These are phyloP conservation scores for Athene noctua DNA, from an alignment of 2,113 vertebrate genomes.

Conservation along the genomic window DNA sequence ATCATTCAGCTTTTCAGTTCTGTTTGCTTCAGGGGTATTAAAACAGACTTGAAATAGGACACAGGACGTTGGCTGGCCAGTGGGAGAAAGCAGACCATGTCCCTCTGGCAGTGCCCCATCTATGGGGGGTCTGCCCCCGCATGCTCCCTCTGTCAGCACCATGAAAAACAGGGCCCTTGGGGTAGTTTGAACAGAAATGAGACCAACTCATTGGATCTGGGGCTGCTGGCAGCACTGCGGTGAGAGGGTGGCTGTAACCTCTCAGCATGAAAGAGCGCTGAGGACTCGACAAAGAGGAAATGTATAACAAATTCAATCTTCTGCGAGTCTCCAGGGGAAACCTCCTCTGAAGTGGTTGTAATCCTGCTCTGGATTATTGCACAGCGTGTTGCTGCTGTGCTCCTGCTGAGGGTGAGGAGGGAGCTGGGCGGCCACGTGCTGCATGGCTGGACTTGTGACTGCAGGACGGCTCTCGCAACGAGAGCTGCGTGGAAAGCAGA, in stretches of 20 bases:
- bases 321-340: not conserved
- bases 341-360: not conserved
- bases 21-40: not conserved
- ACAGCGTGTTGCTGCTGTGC: accelerated
- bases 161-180: not conserved
- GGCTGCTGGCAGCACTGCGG: accelerated
- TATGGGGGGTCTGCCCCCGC: accelerated
- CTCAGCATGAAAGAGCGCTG: accelerated
- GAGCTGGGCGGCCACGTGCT: accelerated
- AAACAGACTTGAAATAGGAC: not conserved
- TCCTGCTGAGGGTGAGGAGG: not conserved
- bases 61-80: not conserved
- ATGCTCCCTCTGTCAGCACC: not conserved
- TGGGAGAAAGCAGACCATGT: not conserved
- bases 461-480: accelerated
- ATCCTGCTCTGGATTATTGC: not conserved
- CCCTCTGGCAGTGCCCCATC: not conserved
- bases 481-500: not conserved
- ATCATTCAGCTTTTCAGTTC: not conserved
- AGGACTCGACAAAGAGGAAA: not conserved
- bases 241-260: not conserved
- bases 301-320: not conserved
- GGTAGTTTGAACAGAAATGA: not conserved
- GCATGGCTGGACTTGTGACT: not conserved
- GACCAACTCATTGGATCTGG: not conserved